Percentiles rank a stretch among this genome's conserved stretches.
phyloP scores from a whole-genome alignment of 2,888 invertebrate species.

The Lepidochrysops patricia region DNA sequence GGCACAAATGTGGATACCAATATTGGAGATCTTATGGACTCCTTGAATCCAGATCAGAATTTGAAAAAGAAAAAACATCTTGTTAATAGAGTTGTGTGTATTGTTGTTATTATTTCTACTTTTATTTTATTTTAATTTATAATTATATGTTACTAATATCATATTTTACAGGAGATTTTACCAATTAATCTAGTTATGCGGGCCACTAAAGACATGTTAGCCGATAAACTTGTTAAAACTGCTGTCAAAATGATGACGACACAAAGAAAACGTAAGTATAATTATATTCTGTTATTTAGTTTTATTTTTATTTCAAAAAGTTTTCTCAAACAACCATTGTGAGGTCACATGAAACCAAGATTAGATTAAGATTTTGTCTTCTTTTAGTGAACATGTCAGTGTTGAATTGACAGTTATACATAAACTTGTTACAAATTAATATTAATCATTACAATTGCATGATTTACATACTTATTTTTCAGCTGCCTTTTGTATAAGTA shows the following conservation, averaged over 20 bases:
- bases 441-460: too few relatives aligned
- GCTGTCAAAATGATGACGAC: constrained; percentile 76
- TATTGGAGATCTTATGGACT: constrained; percentile 67
- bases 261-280: constrained; percentile 76
- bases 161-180: constrained; percentile 70
- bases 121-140: background rate
- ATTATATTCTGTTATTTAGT: too few relatives aligned
- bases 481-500: constrained; percentile 70
- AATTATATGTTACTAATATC: background rate
- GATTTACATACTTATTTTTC: constrained; percentile 29
- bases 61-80: constrained; percentile 59
- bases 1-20: constrained; percentile 69
- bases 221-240: constrained; percentile 68
- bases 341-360: too few relatives aligned
- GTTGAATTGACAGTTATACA: too few relatives aligned
- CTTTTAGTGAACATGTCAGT: too few relatives aligned
- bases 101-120: constrained; percentile 6
- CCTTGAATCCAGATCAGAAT: constrained; percentile 54
- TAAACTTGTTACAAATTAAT: too few relatives aligned
- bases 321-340: too few relatives aligned
- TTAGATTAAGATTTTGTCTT: too few relatives aligned
- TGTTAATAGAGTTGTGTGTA: constrained; percentile 49
- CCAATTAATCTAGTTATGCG: constrained; percentile 76
- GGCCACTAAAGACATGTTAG: constrained; percentile 73
- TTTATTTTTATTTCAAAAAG: too few relatives aligned